These are phyloP conservation scores for Molossus molossus DNA, from an alignment of 2,797 vertebrate species.

Conservation along the genomic window DNA sequence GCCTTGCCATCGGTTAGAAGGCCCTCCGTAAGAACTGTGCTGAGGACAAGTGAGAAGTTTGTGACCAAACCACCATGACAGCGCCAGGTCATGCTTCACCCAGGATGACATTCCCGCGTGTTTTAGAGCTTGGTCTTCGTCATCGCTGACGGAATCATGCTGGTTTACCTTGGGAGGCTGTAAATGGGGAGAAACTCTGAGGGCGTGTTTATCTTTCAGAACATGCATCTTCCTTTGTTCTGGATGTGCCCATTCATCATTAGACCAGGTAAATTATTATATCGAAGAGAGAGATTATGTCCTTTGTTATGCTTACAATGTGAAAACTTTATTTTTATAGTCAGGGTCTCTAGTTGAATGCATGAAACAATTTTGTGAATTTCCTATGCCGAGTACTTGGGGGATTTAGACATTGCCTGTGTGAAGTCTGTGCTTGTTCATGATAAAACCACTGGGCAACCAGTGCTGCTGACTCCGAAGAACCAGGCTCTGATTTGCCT, in stretches of 20 bases:
- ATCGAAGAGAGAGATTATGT: slow-evolving; percentile 37
- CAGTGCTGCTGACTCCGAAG: neutral
- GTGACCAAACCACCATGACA: neutral
- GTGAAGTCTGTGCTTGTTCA: neutral
- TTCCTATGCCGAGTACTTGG: neutral
- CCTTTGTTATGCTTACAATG: neutral
- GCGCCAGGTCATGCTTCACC: neutral
- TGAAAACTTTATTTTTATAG: slow-evolving; percentile 12
- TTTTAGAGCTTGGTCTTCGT: slow-evolving; percentile 39
- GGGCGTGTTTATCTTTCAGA: slow-evolving; percentile 59
- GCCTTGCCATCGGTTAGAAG: neutral
- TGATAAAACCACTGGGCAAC: neutral
- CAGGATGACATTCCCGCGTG: neutral
- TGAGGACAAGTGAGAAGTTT: slow-evolving; percentile 43
- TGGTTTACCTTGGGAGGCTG: slow-evolving; percentile 68
- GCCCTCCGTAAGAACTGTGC: neutral
- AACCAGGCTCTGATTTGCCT: neutral
- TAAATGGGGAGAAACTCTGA: slow-evolving; percentile 24
- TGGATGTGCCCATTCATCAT: slow-evolving; percentile 19
- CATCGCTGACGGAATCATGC: neutral
- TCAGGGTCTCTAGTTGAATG: neutral
- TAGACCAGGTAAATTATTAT: slow-evolving; percentile 6
- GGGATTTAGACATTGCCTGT: neutral
- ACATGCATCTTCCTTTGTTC: slow-evolving; percentile 57
- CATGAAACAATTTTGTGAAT: neutral